A percentile compares a stretch with the other conserved stretches of the same genome.
Evolutionary conservation across 1,140 invertebrate species (phyloP).

Genomic region (Centruroides vittatus): DNA sequence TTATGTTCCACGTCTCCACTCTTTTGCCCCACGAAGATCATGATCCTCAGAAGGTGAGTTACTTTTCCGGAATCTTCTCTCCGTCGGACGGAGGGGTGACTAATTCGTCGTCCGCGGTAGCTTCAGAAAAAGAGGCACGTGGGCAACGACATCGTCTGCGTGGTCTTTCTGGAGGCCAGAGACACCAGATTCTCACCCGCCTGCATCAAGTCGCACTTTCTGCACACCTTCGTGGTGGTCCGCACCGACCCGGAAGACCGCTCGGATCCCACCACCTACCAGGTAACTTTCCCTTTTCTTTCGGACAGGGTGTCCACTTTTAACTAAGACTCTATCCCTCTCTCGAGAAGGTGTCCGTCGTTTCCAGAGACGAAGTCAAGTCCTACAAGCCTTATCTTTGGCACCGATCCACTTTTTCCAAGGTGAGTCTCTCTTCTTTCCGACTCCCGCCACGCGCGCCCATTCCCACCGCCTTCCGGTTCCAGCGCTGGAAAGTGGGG

Average conservation of each 20-base stretch:
- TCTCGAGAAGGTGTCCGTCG: conserved; percentile 24
- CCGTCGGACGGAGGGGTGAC: not conserved
- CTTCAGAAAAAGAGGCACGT: conserved; percentile 68
- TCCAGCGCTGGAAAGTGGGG: too few relatives aligned
- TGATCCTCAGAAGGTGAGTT: conserved; percentile 33
- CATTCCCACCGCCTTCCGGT: too few relatives aligned
- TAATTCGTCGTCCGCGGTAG: conserved; percentile 11
- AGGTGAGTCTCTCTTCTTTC: conserved; percentile 35
- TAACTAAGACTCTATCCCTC: conserved; percentile 23
- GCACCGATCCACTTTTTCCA: conserved; percentile 15
- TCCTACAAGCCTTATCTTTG: conserved; percentile 18
- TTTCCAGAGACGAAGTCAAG: conserved; percentile 18
- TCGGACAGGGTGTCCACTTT: too few relatives aligned
- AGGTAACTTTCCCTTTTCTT: not conserved
- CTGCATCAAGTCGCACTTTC: conserved; percentile 42
- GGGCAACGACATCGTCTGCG: conserved; percentile 79
- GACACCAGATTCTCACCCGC: conserved; percentile 79
- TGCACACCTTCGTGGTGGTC: conserved; percentile 20
- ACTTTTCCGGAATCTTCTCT: too few relatives aligned
- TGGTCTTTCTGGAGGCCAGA: conserved; percentile 86
- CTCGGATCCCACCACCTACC: conserved; percentile 88
- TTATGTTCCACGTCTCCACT: conserved; percentile 90
- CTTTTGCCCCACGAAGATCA: conserved; percentile 79
- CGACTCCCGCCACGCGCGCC: too few relatives aligned
- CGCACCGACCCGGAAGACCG: conserved; percentile 50